phyloP scores from a whole-genome alignment of 1,140 invertebrate species.

The Aphis craccivora region DNA sequence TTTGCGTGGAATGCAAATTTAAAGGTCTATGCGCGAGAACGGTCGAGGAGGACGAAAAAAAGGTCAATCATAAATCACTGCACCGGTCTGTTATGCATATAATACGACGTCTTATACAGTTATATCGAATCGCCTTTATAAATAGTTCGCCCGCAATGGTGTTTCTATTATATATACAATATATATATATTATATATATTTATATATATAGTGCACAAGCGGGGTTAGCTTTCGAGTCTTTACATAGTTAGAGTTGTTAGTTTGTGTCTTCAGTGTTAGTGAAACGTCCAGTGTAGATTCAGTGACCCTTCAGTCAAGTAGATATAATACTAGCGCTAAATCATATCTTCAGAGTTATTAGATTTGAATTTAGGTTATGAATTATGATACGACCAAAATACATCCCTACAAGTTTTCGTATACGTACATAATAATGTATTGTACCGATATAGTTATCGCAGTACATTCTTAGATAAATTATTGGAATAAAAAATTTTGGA shows the following conservation, averaged over 20 bases:
- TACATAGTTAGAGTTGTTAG: background rate
- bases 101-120: background rate
- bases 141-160: background rate
- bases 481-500: background rate
- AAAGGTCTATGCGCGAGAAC: background rate
- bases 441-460: background rate
- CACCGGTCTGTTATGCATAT: background rate
- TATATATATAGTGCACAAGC: background rate
- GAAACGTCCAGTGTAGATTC: background rate
- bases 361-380: background rate
- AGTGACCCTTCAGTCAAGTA: background rate
- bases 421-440: background rate
- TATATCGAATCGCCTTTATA: background rate
- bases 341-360: background rate
- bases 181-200: background rate
- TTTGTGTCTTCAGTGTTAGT: background rate
- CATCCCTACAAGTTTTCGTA: background rate
- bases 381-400: background rate
- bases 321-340: background rate
- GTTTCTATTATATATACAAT: background rate
- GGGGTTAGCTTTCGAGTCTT: background rate
- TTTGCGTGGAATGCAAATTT: background rate
- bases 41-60: background rate
- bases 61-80: conserved; percentile 12
- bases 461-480: background rate